Evolutionary conservation across 2,797 vertebrate species (phyloP).

Genomic region (Myripristis jacobus): DNA sequence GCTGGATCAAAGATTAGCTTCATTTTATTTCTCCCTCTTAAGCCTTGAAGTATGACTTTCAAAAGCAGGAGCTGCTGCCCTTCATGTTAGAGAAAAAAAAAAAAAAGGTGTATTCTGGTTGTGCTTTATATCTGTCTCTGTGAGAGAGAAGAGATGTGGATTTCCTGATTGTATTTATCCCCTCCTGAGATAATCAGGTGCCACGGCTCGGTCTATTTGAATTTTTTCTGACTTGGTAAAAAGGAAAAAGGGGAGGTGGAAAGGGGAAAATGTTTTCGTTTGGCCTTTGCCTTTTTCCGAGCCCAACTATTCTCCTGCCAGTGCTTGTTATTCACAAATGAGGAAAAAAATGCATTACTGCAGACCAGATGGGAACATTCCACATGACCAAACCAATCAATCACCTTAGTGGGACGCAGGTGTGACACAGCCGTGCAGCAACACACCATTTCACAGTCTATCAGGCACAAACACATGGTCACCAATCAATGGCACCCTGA

Average conservation of each 20-base stretch:
- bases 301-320: conserved; percentile 87
- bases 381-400: conserved; percentile 99
- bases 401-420: conserved; percentile 99
- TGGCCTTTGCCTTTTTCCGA: conserved; percentile 84
- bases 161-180: conserved; percentile 73
- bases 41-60: conserved; percentile 48
- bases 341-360: conserved; percentile 93
- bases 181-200: conserved; percentile 72
- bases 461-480: conserved; percentile 99
- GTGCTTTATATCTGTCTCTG: conserved; percentile 46
- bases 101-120: conserved; percentile 46
- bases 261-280: conserved; percentile 78
- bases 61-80: conserved; percentile 46
- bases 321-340: conserved; percentile 86
- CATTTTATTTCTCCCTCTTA: conserved; percentile 37
- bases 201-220: conserved; percentile 66
- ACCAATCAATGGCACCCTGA: conserved; percentile 99
- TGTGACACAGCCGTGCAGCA: conserved; percentile 99
- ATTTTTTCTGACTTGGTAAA: conserved; percentile 73
- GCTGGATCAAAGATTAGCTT: conserved; percentile 60
- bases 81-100: conserved; percentile 30
- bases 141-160: conserved; percentile 53
- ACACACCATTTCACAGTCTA: conserved; percentile 99
- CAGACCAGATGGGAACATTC: conserved; percentile 99
- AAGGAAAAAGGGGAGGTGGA: conserved; percentile 57